Percentiles rank a stretch among this genome's conserved stretches.
Evolutionary conservation across 1,140 invertebrate genomes (phyloP).

Genomic region (Euglossa dilemma): DNA sequence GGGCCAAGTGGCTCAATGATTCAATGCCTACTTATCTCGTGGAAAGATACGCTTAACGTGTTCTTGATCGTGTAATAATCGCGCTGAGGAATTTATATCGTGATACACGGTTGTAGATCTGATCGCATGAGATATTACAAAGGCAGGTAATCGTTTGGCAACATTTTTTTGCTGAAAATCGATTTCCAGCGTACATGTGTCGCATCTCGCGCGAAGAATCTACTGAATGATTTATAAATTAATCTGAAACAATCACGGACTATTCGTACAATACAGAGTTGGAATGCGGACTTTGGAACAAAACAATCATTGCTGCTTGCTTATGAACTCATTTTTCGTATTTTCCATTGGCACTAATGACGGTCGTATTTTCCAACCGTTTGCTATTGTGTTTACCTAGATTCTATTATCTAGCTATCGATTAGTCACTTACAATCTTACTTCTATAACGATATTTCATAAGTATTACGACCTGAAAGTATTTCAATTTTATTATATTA

Average conservation of each 20-base stretch:
- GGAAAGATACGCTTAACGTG: not conserved
- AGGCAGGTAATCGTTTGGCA: not conserved
- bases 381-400: not conserved
- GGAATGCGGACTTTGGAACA: slow-evolving; percentile 36
- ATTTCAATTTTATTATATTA: too few species aligned
- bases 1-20: not conserved
- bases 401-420: not conserved
- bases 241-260: not conserved
- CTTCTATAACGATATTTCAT: too few species aligned
- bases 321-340: not conserved
- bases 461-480: too few species aligned
- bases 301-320: not conserved
- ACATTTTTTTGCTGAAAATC: not conserved
- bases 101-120: not conserved
- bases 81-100: not conserved
- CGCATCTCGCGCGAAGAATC: not conserved
- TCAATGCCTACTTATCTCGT: not conserved
- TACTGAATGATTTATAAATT: not conserved
- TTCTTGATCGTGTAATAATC: not conserved
- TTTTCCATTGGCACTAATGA: not conserved
- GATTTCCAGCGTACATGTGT: not conserved
- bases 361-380: not conserved
- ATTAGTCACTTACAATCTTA: too few species aligned
- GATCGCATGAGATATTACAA: not conserved
- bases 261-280: not conserved